phyloP scores from a whole-genome alignment of 1,140 invertebrate genomes.

The Lordiphosa clarofinis region DNA sequence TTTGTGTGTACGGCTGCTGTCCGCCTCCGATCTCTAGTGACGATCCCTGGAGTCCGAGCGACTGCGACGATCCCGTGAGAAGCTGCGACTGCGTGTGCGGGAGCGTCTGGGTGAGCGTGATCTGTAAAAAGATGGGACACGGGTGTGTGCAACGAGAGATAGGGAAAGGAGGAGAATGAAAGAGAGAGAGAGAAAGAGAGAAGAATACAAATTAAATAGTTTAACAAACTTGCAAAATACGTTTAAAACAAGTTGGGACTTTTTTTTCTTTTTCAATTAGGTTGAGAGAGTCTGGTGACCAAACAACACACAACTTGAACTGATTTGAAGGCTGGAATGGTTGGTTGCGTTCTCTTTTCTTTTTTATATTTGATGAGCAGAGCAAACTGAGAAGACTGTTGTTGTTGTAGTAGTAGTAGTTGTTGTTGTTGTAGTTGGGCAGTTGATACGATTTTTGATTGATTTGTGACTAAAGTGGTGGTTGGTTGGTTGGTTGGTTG shows the following conservation, averaged over 20 bases:
- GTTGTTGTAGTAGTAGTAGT: slow-evolving; percentile 30
- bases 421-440: slow-evolving; percentile 39
- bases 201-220: slow-evolving; percentile 72
- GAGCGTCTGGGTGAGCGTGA: slow-evolving; percentile 81
- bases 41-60: slow-evolving; percentile 81
- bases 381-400: slow-evolving; percentile 36
- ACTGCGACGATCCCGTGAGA: slow-evolving; percentile 80
- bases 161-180: slow-evolving; percentile 7
- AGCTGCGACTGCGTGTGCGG: slow-evolving; percentile 80
- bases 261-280: slow-evolving; percentile 36
- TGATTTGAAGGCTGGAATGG: slow-evolving; percentile 24
- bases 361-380: slow-evolving; percentile 17
- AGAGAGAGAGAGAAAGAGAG: slow-evolving; percentile 23
- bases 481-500: slow-evolving; percentile 37
- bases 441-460: slow-evolving; percentile 35
- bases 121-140: slow-evolving; percentile 77
- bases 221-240: slow-evolving; percentile 20
- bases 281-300: slow-evolving; percentile 35
- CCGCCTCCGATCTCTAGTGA: slow-evolving; percentile 66
- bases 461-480: slow-evolving; percentile 42
- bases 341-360: slow-evolving; percentile 11
- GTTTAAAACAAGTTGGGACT: slow-evolving; percentile 19
- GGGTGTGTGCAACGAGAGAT: slow-evolving; percentile 13
- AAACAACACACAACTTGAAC: slow-evolving; percentile 45
- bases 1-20: slow-evolving; percentile 10